Conservation (phyloP, 2,113 vertebrate species). For the Shinisaurus crocodilurus region DNA sequence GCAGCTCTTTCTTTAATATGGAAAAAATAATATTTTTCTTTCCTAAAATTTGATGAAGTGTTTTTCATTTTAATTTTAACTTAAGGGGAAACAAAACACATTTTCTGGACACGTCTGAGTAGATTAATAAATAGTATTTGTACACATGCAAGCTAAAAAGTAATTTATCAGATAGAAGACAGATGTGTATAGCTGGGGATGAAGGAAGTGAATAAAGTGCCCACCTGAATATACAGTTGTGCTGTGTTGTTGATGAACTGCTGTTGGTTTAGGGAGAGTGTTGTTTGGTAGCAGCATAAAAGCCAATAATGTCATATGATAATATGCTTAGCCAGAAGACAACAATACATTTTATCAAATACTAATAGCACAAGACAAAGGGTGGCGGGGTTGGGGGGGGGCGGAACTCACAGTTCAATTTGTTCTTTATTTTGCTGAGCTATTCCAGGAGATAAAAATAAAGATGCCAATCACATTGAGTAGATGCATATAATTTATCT, state of each 20-base stretch:
- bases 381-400: constrained; percentile 44
- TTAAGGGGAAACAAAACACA: constrained; percentile 37
- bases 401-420: not conserved
- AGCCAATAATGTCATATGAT: constrained; percentile 57
- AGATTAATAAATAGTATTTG: constrained; percentile 81
- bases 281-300: constrained; percentile 69
- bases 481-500: not conserved
- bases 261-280: constrained; percentile 75
- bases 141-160: constrained; percentile 76
- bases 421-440: constrained; percentile 13
- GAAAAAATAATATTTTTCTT: constrained; percentile 17
- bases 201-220: constrained; percentile 53
- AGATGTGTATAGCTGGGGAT: constrained; percentile 50
- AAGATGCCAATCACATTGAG: not conserved
- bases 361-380: constrained; percentile 63
- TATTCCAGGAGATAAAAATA: not conserved
- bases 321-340: constrained; percentile 67
- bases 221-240: constrained; percentile 73
- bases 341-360: constrained; percentile 66
- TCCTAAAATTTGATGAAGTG: constrained; percentile 39
- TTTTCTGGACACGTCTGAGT: constrained; percentile 66
- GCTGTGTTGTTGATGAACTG: constrained; percentile 77
- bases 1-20: not conserved
- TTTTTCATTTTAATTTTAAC: constrained; percentile 43
- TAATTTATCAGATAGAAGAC: constrained; percentile 80